These are phyloP conservation scores for Notolepis coatsorum DNA, from an alignment of 2,797 vertebrate species.

Conservation along the genomic window DNA sequence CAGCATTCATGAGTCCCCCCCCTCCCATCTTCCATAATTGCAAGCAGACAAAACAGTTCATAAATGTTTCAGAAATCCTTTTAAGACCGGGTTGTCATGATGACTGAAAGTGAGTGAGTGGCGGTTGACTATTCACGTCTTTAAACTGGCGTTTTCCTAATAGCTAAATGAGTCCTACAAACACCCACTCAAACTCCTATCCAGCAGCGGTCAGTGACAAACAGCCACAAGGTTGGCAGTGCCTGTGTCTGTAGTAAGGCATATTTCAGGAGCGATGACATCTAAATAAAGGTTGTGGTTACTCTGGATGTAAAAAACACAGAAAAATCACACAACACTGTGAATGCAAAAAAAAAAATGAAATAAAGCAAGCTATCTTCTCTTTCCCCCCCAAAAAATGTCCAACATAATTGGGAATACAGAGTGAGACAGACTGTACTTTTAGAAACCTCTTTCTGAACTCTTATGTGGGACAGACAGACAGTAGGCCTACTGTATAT, in stretches of 20 bases:
- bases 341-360: slow-evolving; percentile 25
- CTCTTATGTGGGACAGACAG: slow-evolving; percentile 44
- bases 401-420: slow-evolving; percentile 53
- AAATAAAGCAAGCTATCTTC: slow-evolving; percentile 33
- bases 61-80: background rate
- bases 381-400: slow-evolving; percentile 36
- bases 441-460: slow-evolving; percentile 28
- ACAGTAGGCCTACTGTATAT: slow-evolving; percentile 25
- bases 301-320: slow-evolving; percentile 59
- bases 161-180: background rate
- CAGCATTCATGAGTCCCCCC: background rate
- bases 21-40: background rate
- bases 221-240: slow-evolving; percentile 19
- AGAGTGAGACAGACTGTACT: slow-evolving; percentile 55
- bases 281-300: slow-evolving; percentile 56
- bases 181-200: slow-evolving; percentile 36
- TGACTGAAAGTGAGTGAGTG: background rate
- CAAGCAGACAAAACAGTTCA: background rate
- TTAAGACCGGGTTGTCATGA: background rate
- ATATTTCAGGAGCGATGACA: slow-evolving; percentile 41
- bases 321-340: slow-evolving; percentile 36
- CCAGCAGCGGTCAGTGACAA: slow-evolving; percentile 29
- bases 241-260: slow-evolving; percentile 22
- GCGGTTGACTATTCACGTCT: too few relatives aligned
- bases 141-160: background rate